Conservation (phyloP, 2,113 vertebrate species). For the Bubo blakistoni region DNA sequence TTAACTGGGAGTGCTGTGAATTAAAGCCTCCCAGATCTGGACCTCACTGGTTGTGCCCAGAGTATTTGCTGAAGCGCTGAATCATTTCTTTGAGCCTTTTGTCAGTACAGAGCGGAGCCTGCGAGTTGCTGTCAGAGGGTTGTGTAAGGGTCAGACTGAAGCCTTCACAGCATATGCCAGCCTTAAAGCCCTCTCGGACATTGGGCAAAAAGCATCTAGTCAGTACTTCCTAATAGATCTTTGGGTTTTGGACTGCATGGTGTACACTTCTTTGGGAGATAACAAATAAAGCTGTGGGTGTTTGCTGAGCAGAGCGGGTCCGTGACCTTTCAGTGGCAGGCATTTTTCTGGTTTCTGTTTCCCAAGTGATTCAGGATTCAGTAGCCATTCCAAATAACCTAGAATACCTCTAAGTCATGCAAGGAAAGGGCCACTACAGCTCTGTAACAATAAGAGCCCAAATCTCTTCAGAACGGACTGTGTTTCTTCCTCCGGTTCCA, state of each 20-base stretch:
- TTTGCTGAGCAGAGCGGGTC: background rate
- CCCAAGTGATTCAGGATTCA: background rate
- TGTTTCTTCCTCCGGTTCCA: background rate
- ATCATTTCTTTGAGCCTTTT: background rate
- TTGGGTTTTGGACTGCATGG: background rate
- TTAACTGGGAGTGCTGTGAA: background rate
- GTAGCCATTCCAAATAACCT: background rate
- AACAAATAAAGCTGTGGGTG: background rate
- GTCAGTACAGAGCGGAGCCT: background rate
- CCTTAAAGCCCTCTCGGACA: background rate
- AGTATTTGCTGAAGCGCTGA: background rate
- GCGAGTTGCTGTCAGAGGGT: fast-evolving
- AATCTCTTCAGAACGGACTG: background rate
- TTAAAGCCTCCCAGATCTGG: background rate
- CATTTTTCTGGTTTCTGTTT: background rate
- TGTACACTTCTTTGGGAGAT: background rate
- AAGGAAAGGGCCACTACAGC: background rate
- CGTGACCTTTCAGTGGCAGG: background rate
- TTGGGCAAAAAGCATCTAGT: background rate
- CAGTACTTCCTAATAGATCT: background rate
- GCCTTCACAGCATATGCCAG: background rate
- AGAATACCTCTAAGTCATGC: background rate
- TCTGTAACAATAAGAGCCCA: background rate
- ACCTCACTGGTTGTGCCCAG: background rate
- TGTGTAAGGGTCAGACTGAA: background rate